Evolutionary conservation across 2,797 vertebrate genomes (phyloP).

Genomic region (Philypnodon macrostomus): DNA sequence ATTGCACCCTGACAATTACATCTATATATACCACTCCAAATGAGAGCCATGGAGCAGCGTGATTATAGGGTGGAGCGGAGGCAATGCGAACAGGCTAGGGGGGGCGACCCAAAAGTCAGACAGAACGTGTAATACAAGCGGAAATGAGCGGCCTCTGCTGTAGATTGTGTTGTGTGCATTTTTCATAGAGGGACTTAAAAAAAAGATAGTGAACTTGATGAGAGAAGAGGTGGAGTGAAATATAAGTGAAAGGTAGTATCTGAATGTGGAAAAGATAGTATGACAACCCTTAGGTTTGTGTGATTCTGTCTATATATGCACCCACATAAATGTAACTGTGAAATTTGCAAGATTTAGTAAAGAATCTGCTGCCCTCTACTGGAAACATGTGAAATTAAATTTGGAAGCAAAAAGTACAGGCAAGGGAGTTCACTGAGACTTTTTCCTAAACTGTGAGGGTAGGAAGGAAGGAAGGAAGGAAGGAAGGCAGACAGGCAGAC

Average conservation of each 20-base stretch:
- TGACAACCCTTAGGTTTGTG: constrained; percentile 28
- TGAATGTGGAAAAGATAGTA: constrained; percentile 4
- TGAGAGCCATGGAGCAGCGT: constrained; percentile 77
- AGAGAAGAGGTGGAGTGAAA: constrained; percentile 21
- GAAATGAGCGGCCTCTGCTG: constrained; percentile 40
- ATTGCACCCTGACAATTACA: constrained; percentile 80
- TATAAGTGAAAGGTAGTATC: too few relatives aligned
- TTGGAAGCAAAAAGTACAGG: not conserved
- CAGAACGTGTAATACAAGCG: constrained; percentile 23
- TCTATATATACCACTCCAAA: constrained; percentile 83
- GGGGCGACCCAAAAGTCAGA: constrained; percentile 19
- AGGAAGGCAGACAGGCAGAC: too few relatives aligned
- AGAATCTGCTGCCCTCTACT: constrained; percentile 75
- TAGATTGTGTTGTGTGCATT: constrained; percentile 36
- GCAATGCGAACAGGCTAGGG: constrained; percentile 44
- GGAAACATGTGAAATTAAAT: constrained; percentile 32
- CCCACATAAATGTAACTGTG: not conserved
- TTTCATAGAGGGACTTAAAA: constrained; percentile 36
- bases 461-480: too few relatives aligned
- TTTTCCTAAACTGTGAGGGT: not conserved
- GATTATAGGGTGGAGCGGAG: constrained; percentile 81
- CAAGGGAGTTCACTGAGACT: not conserved
- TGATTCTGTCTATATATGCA: too few relatives aligned
- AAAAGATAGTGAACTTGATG: constrained; percentile 16
- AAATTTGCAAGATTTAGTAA: constrained; percentile 35